phyloP scores from a whole-genome alignment of 30 jellyfish, hydroid and myxozoan species.

The Hydractinia symbiolongicarpus region DNA sequence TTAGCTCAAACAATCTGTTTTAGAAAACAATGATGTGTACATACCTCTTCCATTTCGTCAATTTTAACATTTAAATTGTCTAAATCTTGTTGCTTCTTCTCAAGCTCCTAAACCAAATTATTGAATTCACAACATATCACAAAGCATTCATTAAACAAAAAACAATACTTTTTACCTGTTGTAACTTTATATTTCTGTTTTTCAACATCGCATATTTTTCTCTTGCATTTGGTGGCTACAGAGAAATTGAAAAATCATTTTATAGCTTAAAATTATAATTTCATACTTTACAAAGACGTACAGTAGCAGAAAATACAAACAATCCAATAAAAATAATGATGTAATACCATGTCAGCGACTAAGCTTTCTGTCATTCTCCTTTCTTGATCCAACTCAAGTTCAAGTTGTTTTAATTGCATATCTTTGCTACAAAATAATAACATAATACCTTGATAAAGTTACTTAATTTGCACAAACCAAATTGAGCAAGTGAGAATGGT shows the following conservation, averaged over 20 bases:
- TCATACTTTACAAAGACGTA: neutral
- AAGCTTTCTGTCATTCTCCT: constrained; percentile 92
- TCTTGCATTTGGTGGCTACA: constrained; percentile 70
- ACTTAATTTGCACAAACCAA: neutral
- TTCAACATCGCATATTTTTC: constrained; percentile 85
- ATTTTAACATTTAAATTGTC: constrained; percentile 62
- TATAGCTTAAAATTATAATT: neutral
- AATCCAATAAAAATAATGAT: neutral
- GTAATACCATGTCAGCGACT: constrained; percentile 93
- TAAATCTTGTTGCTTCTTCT: constrained; percentile 64
- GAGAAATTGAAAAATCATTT: neutral
- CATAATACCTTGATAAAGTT: too few species aligned
- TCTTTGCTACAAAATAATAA: constrained; percentile 53
- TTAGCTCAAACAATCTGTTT: neutral
- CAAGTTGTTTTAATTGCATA: constrained; percentile 52
- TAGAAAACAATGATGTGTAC: neutral
- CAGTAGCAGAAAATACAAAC: constrained; percentile 11
- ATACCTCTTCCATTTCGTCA: constrained; percentile 82
- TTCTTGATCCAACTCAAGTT: constrained; percentile 85
- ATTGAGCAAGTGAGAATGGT: neutral
- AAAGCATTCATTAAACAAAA: neutral
- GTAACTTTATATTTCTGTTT: constrained; percentile 59
- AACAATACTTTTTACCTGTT: constrained; percentile 42
- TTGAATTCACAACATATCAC: neutral
- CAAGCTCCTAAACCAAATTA: constrained; percentile 63